Percentiles rank a stretch among this genome's conserved stretches.
Conservation (phyloP, 2,888 invertebrate species). For the Anorthoa munda region DNA sequence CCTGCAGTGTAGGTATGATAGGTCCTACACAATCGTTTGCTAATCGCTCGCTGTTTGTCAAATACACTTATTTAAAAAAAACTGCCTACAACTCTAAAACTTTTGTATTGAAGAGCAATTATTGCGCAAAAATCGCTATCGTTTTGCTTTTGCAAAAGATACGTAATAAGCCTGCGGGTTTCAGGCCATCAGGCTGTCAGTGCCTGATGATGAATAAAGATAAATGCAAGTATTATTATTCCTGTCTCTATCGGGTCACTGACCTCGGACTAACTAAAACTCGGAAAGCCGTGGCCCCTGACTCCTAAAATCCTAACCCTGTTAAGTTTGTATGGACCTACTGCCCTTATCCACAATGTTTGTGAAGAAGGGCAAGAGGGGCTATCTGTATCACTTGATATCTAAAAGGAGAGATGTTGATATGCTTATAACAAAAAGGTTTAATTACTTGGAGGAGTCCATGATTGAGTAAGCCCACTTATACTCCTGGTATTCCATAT, state of each 20-base stretch:
- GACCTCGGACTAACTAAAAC: neutral
- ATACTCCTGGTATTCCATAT: slow-evolving; percentile 92
- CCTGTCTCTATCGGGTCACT: neutral
- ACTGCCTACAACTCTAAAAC: too few relatives aligned
- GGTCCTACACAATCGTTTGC: too few relatives aligned
- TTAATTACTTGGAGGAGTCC: slow-evolving; percentile 96
- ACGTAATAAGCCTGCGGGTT: too few relatives aligned
- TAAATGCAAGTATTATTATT: neutral
- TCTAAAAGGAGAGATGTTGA: neutral
- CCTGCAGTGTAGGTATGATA: too few relatives aligned
- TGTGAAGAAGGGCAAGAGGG: neutral
- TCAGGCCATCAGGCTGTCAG: neutral
- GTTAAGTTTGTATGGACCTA: neutral
- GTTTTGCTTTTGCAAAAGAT: too few relatives aligned
- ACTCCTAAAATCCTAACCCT: neutral
- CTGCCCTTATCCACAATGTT: neutral
- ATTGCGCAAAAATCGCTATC: too few relatives aligned
- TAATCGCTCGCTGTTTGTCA: too few relatives aligned
- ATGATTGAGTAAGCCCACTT: slow-evolving; percentile 98
- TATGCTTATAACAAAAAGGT: neutral
- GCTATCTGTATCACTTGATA: neutral
- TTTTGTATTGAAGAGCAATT: too few relatives aligned
- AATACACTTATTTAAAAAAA: too few relatives aligned
- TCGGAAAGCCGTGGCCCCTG: neutral
- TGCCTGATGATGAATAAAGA: neutral